Base-by-base conservation (phyloP, 2,797 vertebrate genomes). In the Sebastes nivosus region DNA sequence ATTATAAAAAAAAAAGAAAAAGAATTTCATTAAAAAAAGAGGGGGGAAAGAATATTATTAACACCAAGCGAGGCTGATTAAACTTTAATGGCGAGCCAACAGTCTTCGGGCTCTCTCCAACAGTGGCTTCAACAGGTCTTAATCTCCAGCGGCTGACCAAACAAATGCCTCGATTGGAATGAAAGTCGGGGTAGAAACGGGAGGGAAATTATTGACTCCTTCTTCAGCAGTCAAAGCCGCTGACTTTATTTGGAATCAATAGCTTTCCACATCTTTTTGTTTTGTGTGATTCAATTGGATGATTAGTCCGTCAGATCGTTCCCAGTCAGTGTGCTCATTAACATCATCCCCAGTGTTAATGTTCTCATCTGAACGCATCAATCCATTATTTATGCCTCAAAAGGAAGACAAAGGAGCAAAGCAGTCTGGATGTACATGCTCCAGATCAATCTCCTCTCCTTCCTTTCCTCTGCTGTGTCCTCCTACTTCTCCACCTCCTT, bases 321-420 rank as follows among this genome's bases (percentile, higher is more conserved):
- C 18, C 16, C 46, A 52, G 46, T 52, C 46, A 42, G 50, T 14
- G 80, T 54, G 77, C 91, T 94, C 92, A 90, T 94, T 93, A 93
- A 75, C 78, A 57, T 73, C 86, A 72, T 86, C 84, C 63, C 66
- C 55, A 25, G 75, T 83, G 87, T 91, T 93, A 81, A 94, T 90
- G 87, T 87, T 87, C 89, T 90, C 89, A 91, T 93, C 90, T 93
- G 84, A 88, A 57, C 72, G 92, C 85, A 88, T 93, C 88, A 84
- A 91, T 94, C 81, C 77, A 94, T 95, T 90, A 95, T 95, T 94
- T 80, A 94, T 93, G 80, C 52, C 76, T 85, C 79, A 34, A 73
- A 83, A 88, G 85, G 79, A 92, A 93, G 69, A 93, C 89, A 94
- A 93, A 92, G 89, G 78, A 84, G 75, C 12, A 11, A 70, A 32